Percentiles rank a stretch among this genome's conserved stretches.
These are phyloP conservation scores for Ctenopoma multispine DNA, from an alignment of 2,797 vertebrate species.

Conservation along the genomic window DNA sequence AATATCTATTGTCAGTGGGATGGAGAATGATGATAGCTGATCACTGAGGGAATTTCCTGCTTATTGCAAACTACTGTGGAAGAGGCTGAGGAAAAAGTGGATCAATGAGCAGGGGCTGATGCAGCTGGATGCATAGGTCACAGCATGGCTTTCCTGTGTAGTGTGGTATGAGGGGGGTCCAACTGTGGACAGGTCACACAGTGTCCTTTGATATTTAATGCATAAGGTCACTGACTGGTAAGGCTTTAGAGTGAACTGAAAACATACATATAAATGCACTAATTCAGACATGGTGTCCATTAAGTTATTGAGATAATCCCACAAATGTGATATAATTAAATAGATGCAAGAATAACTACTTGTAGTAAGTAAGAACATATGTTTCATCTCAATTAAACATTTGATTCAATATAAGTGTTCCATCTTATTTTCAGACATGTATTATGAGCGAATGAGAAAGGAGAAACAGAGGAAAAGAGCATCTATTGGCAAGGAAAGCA, in stretches of 20 bases:
- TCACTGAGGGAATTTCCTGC: background rate
- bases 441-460: slow-evolving; percentile 32
- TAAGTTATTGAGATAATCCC: background rate
- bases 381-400: background rate
- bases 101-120: background rate
- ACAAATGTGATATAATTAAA: background rate
- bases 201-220: slow-evolving; percentile 11
- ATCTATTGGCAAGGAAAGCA: slow-evolving; percentile 53
- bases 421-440: background rate
- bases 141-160: slow-evolving; percentile 5
- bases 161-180: slow-evolving; percentile 1
- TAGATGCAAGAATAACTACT: background rate
- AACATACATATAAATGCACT: background rate
- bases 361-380: background rate
- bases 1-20: background rate
- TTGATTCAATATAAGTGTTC: background rate
- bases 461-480: slow-evolving; percentile 47
- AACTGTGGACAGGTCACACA: slow-evolving; percentile 14
- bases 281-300: background rate
- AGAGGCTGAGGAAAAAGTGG: background rate
- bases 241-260: background rate
- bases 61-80: background rate
- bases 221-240: slow-evolving; percentile 1
- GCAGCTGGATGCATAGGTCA: background rate
- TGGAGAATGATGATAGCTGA: background rate